Percentiles rank a stretch among this genome's conserved stretches.
These are phyloP conservation scores for Limnodromus scolopaceus DNA, from an alignment of 2,797 vertebrate species.

Conservation along the genomic window DNA sequence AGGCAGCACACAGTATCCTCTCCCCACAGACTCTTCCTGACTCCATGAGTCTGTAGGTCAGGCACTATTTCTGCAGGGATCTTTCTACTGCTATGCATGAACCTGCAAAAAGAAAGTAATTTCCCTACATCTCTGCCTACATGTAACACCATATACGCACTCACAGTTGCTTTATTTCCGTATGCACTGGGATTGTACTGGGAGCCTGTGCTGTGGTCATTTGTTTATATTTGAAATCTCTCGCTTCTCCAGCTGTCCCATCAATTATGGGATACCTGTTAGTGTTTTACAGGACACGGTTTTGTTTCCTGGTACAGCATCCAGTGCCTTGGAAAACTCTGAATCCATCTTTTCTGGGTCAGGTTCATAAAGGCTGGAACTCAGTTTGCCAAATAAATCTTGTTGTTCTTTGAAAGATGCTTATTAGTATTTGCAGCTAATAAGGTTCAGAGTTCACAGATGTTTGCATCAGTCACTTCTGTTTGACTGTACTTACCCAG, in stretches of 20 bases:
- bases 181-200: background rate
- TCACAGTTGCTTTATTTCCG: background rate
- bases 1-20: background rate
- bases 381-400: background rate
- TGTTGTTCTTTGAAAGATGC: background rate
- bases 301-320: background rate
- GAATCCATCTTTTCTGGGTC: background rate
- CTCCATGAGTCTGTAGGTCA: fast-evolving
- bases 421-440: background rate
- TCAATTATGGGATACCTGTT: background rate
- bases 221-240: background rate
- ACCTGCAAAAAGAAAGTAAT: background rate
- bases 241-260: background rate
- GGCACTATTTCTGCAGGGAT: background rate
- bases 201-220: background rate
- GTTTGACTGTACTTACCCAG: background rate
- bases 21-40: background rate
- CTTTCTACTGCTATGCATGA: background rate
- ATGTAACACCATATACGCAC: too few relatives aligned
- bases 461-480: background rate
- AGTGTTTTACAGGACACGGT: background rate
- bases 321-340: background rate
- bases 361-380: background rate
- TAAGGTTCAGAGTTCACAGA: background rate
- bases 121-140: background rate